A percentile compares a stretch with the other conserved stretches of the same genome.
Evolutionary conservation across 2,113 vertebrate genomes (phyloP).

Genomic region (Macroglossus sobrinus): DNA sequence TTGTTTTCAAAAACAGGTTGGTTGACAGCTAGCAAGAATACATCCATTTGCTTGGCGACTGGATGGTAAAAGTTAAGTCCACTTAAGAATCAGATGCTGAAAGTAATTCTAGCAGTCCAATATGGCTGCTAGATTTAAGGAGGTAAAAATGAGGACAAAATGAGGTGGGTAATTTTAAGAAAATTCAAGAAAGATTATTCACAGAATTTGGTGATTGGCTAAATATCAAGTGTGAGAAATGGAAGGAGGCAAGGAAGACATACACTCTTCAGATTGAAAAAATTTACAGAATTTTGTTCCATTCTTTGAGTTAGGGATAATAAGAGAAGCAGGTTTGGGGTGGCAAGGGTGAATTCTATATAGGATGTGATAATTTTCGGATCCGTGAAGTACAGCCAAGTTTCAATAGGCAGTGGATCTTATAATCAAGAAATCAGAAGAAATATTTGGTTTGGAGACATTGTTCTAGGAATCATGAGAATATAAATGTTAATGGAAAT

Average conservation of each 20-base stretch:
- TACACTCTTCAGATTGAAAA: background rate
- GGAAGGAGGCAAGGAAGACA: background rate
- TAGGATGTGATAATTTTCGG: background rate
- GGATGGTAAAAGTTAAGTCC: background rate
- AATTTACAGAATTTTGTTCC: background rate
- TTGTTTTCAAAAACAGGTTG: background rate
- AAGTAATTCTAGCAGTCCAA: background rate
- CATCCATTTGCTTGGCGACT: background rate
- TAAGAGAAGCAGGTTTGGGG: background rate
- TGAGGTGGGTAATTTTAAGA: background rate
- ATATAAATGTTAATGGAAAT: background rate
- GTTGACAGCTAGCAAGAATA: background rate
- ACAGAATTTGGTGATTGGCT: background rate
- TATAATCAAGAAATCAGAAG: background rate
- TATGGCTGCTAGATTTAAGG: background rate
- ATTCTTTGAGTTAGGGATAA: background rate
- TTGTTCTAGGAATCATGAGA: background rate
- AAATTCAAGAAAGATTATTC: background rate
- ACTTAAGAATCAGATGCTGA: background rate
- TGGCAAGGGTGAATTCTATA: background rate
- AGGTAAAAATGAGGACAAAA: background rate
- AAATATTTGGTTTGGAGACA: background rate
- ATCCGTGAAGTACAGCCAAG: background rate
- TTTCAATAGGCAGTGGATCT: background rate
- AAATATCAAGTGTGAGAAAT: background rate